A percentile compares a stretch with the other conserved stretches of the same genome.
phyloP scores from a whole-genome alignment of 1,140 invertebrate genomes.

The Nasonia vitripennis region DNA sequence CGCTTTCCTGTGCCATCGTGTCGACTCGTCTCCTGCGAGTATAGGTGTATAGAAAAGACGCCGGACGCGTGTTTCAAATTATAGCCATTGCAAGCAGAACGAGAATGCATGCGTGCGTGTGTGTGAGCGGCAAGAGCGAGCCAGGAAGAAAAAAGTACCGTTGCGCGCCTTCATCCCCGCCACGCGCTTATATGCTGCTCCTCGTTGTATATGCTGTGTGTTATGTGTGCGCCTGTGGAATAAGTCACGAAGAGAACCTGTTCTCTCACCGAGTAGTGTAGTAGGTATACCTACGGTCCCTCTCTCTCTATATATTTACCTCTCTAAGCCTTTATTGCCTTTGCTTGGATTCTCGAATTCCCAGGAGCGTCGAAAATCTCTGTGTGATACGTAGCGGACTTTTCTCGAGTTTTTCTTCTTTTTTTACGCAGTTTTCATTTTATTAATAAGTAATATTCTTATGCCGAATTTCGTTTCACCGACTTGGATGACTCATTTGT shows the following conservation, averaged over 20 bases:
- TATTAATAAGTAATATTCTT: no score
- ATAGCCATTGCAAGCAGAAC: neutral
- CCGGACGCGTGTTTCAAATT: slow-evolving; percentile 33
- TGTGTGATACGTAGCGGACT: no score
- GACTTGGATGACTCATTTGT: no score
- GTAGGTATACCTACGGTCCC: neutral
- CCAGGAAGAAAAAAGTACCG: slow-evolving; percentile 53
- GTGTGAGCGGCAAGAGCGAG: neutral
- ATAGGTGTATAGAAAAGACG: no score
- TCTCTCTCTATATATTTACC: neutral
- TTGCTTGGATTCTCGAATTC: no score
- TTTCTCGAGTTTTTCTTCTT: no score
- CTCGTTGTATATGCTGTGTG: neutral
- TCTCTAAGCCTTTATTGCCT: neutral
- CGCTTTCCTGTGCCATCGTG: slow-evolving; percentile 17
- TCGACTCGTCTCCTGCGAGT: neutral
- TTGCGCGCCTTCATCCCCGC: slow-evolving; percentile 45
- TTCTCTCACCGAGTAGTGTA: slow-evolving; percentile 15
- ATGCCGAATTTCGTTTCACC: no score
- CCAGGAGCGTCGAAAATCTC: no score
- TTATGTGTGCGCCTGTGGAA: neutral
- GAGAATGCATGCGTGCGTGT: no score
- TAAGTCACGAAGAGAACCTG: slow-evolving; percentile 40
- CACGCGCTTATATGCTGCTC: neutral
- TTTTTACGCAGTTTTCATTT: no score